phyloP scores from a whole-genome alignment of 1,140 invertebrate species.

The Ditylenchus dipsaci region DNA sequence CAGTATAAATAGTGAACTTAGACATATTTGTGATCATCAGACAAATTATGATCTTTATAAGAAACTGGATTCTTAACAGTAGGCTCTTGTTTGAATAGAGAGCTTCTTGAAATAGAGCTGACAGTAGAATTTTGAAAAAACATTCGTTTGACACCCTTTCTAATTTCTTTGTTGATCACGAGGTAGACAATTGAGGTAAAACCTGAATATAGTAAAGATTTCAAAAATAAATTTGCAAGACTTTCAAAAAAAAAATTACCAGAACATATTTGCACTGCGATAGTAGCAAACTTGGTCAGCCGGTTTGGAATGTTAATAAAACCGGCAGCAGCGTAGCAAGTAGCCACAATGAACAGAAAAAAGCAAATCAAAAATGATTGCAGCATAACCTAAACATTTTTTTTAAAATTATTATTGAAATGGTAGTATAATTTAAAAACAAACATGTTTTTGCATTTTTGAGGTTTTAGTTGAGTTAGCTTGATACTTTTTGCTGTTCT shows the following conservation, averaged over 20 bases:
- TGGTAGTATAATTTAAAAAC: too few species aligned
- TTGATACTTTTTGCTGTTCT: background rate
- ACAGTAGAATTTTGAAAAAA: too few species aligned
- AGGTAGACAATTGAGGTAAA: background rate
- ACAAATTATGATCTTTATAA: too few species aligned
- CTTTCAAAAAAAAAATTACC: background rate
- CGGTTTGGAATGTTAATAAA: background rate
- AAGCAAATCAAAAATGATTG: background rate
- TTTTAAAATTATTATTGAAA: too few species aligned
- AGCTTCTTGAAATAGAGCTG: too few species aligned
- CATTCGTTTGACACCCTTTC: too few species aligned
- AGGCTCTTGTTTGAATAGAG: too few species aligned
- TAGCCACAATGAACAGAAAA: background rate
- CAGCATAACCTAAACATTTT: slow-evolving; percentile 3
- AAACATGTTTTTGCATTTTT: too few species aligned
- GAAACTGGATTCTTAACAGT: too few species aligned
- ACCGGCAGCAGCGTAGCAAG: background rate
- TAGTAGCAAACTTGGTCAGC: background rate
- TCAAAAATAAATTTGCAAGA: background rate
- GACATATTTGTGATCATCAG: too few species aligned
- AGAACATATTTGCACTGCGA: background rate
- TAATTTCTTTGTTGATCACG: background rate
- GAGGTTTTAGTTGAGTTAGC: background rate
- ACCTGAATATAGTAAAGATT: background rate
- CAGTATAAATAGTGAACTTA: too few species aligned